Evolutionary conservation across 2,888 invertebrate genomes (phyloP).

Genomic region (Bhutanitis thaidina): DNA sequence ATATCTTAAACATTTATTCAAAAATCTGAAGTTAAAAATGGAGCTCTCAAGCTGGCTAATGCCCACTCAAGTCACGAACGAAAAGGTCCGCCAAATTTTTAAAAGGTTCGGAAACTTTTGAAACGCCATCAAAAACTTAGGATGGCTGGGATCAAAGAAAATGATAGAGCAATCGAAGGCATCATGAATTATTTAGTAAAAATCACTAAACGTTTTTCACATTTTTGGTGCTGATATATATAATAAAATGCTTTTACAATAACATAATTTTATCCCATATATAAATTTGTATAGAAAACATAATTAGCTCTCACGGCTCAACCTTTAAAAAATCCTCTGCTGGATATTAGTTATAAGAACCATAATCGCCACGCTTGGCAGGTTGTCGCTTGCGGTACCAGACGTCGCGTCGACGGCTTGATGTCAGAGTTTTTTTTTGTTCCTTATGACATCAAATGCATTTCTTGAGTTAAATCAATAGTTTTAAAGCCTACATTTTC

Average conservation of each 20-base stretch:
- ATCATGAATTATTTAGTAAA: constrained; percentile 1
- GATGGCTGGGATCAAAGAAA: constrained; percentile 16
- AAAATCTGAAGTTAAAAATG: not conserved
- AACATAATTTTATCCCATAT: not conserved
- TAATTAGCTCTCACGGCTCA: too few relatives aligned
- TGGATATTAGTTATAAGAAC: too few relatives aligned
- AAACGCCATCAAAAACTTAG: constrained; percentile 17
- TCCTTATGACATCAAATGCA: too few relatives aligned
- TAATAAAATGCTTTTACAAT: not conserved
- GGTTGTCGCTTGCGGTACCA: too few relatives aligned
- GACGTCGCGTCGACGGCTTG: too few relatives aligned
- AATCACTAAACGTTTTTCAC: not conserved
- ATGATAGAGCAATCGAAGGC: constrained; percentile 5
- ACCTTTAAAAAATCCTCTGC: too few relatives aligned
- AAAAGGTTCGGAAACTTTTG: constrained; percentile 17
- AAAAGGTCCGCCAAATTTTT: constrained; percentile 22
- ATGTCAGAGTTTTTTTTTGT: too few relatives aligned
- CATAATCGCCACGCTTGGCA: too few relatives aligned
- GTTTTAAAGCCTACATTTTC: not conserved
- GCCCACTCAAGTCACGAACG: constrained; percentile 24
- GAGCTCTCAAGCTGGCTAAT: constrained; percentile 16
- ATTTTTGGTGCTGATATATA: not conserved
- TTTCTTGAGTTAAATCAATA: too few relatives aligned
- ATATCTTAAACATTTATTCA: not conserved
- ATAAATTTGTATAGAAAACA: not conserved